These are phyloP conservation scores for Ptychadena robeensis DNA, from an alignment of 2,797 vertebrate genomes.

Conservation along the genomic window DNA sequence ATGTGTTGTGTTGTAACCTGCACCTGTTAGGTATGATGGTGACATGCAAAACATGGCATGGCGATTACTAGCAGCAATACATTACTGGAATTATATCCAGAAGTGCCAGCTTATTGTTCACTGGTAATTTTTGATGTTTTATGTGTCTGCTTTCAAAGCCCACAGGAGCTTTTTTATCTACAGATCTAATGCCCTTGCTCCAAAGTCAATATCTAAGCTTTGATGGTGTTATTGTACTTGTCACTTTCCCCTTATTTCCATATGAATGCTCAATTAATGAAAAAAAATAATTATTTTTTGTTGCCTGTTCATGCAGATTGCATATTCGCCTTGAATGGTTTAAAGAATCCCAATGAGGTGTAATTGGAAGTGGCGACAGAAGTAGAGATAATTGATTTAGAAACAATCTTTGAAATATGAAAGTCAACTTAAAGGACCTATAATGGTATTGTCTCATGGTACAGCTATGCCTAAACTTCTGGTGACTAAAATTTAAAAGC, in stretches of 20 bases:
- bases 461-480: not conserved
- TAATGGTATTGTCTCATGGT: not conserved
- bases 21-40: conserved; percentile 1
- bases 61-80: conserved; percentile 28
- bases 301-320: conserved; percentile 26
- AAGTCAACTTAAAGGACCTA: not conserved
- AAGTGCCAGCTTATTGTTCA: conserved; percentile 5
- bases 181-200: conserved; percentile 52
- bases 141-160: not conserved
- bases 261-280: conserved; percentile 49
- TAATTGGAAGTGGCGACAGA: not conserved
- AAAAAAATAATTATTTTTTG: conserved; percentile 36
- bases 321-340: not conserved
- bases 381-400: not conserved
- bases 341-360: not conserved
- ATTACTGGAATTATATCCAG: conserved; percentile 27
- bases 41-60: not conserved
- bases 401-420: not conserved
- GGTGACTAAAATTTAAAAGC: not conserved
- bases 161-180: conserved; percentile 41
- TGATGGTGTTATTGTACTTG: conserved; percentile 23
- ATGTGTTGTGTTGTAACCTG: not conserved
- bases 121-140: conserved; percentile 34
- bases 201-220: conserved; percentile 48
- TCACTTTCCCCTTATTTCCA: conserved; percentile 37